Base-by-base conservation (phyloP, 2,797 vertebrate genomes). In the Neopelma chrysocephalum region DNA sequence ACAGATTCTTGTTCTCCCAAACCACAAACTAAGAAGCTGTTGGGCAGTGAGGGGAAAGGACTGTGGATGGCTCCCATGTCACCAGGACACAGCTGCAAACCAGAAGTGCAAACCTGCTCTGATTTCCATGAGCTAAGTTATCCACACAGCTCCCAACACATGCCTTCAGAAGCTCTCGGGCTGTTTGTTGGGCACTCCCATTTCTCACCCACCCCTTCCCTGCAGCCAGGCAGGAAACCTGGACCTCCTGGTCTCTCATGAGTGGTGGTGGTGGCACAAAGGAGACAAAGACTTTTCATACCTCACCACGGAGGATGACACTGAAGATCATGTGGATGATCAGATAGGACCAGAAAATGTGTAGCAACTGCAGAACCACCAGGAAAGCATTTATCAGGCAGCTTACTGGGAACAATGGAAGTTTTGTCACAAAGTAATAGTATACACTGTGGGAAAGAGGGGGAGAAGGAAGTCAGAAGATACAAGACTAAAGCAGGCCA, bases 311-410 rank as follows among this genome's bases (percentile, higher is more conserved):
- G 88, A 97, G 97, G 40, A 97, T 45, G 88, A 99, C 98, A 85
- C 93, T 97, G 94, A 91, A 97, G 89, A 98, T 61, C 99, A 99
- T 99, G 34, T 98, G 98, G 50, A 99, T 93, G 94, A 99, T 99
- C 58, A 99, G 20, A 40, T 4, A 60, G 69, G 86, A 81, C 69
- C 99, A 99, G 96, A 99, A 99, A 70, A 99, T 42, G 61, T 99
- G 99, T 36, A 99, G 97, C 4, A 97, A 31, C 95, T 99, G 98
- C 51, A 99, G 98, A 38, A 98, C 31, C 36, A 98, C 54, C 88
- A 99, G 97, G 15, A 99, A 98, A 4, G 7, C 4, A 31, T 29
- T 73, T 66, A 66, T 25, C 53, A 88, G 29, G 31, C 61, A 66
- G 9, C 99, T 98, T 94, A 98, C 97, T 3, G 98, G 97, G 97